These are phyloP conservation scores for Poecilobothrus nobilitatus DNA, from an alignment of 2,888 invertebrate species.

Conservation along the genomic window DNA sequence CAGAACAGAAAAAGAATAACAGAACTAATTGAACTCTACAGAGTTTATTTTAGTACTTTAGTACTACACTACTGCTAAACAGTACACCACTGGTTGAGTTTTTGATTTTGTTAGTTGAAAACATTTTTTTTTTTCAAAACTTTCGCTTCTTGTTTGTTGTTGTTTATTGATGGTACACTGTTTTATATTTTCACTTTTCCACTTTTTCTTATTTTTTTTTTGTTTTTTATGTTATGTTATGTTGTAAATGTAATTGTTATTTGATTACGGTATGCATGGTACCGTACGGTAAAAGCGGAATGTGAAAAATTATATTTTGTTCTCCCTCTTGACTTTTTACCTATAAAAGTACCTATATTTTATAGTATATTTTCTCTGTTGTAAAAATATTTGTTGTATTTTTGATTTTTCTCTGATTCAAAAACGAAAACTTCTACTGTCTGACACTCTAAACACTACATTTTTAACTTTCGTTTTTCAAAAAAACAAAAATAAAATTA, in stretches of 20 bases:
- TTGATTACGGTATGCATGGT: neutral
- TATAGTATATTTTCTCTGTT: too few relatives aligned
- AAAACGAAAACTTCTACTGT: too few relatives aligned
- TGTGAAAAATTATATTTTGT: neutral
- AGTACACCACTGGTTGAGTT: neutral
- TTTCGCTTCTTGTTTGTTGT: neutral
- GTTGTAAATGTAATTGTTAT: neutral
- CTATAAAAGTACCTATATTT: too few relatives aligned
- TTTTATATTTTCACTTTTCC: too few relatives aligned
- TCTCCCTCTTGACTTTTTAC: neutral
- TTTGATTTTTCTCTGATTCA: too few relatives aligned
- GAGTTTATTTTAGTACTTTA: slow-evolving; percentile 1
- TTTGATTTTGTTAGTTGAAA: neutral
- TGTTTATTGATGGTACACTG: neutral
- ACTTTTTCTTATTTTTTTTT: neutral
- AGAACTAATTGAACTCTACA: neutral
- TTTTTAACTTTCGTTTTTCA: too few relatives aligned
- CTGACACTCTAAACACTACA: too few relatives aligned
- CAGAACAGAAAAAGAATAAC: too few relatives aligned
- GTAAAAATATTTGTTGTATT: too few relatives aligned
- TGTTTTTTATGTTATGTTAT: neutral
- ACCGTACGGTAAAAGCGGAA: neutral
- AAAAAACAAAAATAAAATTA: too few relatives aligned
- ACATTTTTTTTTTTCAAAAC: neutral
- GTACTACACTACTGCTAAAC: neutral